Base-by-base conservation (phyloP, 2,113 vertebrate genomes). In the Ageneiosus marmoratus region DNA sequence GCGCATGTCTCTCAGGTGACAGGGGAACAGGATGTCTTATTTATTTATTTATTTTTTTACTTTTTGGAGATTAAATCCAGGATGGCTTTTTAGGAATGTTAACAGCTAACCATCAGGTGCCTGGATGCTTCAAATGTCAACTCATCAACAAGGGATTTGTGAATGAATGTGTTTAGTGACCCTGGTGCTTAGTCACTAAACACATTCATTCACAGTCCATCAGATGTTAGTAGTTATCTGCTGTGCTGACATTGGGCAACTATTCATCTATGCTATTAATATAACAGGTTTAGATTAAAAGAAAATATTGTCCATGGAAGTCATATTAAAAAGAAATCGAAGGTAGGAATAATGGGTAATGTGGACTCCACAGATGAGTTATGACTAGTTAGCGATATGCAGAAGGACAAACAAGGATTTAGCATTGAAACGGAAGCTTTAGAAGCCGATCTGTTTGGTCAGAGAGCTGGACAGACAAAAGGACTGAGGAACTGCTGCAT, bases 1-100 rank as follows among this genome's bases (percentile, higher is more conserved):
- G 69, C 75, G 58, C 70, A 67, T 27, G 48, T 56, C 32, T 44
- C 44, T 10, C 62, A 27, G 78, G 53, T 84, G 62, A 83, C n/a
- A 16, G 41, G 62, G 50, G 70, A 78, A 60, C 44, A 4, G 60
- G 50, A 6, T 34, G 10, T 76, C 29, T 51, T 32, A 32, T 51
- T 74, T 50, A 3, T 70, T 56, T 37, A n/a, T 18, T 51, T 32
- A 32, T 80, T 58, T 37, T 46, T 60, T 69, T 34, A n/a, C 67
- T 51, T 13, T 27, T 53, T 24, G 2, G 76, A 46, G 58, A 77
- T 78, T 46, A 27, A 80, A 76, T 27, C 62, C 65, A 18, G 79
- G 80, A 79, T 53, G 56, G 48, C 24, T 46, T 55, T 48, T 79
- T 50, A 56, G 51, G 34, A 44, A 53, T 1, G 5, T 50, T 63